phyloP scores from a whole-genome alignment of 2,888 invertebrate genomes.

The Ophion slaviceki region DNA sequence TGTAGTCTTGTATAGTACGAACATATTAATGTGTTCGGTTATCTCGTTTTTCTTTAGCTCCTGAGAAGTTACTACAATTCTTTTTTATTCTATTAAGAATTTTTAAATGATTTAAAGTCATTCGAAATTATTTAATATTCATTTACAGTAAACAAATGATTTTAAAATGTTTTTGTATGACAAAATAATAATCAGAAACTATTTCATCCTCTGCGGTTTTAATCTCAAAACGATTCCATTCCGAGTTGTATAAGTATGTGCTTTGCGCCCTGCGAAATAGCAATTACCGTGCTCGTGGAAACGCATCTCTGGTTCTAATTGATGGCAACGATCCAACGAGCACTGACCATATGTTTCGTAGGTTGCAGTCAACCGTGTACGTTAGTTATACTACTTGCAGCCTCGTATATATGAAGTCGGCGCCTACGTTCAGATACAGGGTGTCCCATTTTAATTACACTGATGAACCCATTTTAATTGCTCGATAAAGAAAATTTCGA shows the following conservation, averaged over 20 bases:
- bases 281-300: conserved; percentile 1
- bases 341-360: conserved; percentile 19
- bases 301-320: conserved; percentile 43
- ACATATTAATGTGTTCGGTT: too few relatives aligned
- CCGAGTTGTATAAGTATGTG: not conserved
- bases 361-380: conserved; percentile 23
- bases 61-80: too few relatives aligned
- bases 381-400: conserved; percentile 28
- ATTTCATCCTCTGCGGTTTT: not conserved
- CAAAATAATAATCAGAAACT: not conserved
- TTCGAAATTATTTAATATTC: too few relatives aligned
- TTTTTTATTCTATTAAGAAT: too few relatives aligned
- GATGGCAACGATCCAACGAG: conserved; percentile 50
- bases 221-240: not conserved
- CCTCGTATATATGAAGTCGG: not conserved
- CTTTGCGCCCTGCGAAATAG: not conserved
- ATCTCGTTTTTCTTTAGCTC: too few relatives aligned
- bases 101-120: too few relatives aligned
- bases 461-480: too few relatives aligned
- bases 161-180: too few relatives aligned
- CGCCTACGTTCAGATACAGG: not conserved
- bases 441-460: not conserved
- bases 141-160: too few relatives aligned
- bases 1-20: too few relatives aligned
- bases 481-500: too few relatives aligned